Base-by-base conservation (phyloP, 2,888 invertebrate species). In the Carabus problematicus region DNA sequence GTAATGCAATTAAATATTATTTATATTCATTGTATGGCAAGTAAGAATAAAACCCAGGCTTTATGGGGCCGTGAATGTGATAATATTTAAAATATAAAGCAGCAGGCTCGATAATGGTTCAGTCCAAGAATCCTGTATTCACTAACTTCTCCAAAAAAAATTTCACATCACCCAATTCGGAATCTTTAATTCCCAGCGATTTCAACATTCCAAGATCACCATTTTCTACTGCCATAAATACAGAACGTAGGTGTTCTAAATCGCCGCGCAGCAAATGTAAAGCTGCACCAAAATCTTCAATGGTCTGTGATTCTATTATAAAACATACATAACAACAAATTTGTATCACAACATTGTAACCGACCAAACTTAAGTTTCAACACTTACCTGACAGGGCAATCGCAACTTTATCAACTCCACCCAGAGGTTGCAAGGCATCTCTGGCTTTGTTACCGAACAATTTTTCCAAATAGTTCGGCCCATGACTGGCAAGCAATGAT, bases 91-190 rank as follows among this genome's bases (percentile, higher is more conserved):
- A 89, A 84, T 87, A 87, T 80, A 88, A 86, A 87, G 90, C 88
- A 87, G 87, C 87, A 81, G 87, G 87, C 86, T 88, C 88, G 85
- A 87, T 87, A 82, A 86, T 87, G 85, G 87, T 87, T 92, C 92
- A 96, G 86, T 96, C 95, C 83, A 97, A 90, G 85, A 97, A 97
- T 76, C 96, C 96, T 74, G 96, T 97, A 83, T 95, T 95, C 71
- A 96, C 95, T 78, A 97, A 87, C 83, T 96, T 95, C 85, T 96
- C 96, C 78, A 97, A 87, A 87, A 97, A 97, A 85, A 96, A 96
- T 81, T 96, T 96, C 67, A 97, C 95, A 80, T 97, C 96, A 14
- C 95, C 95, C 73, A 97, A 86, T 80, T 96, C 96, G 0, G 95
- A 95, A 82, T 97, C 96, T 83, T 96, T 95, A 82, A 97, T 96